Percentiles rank a stretch among this genome's conserved stretches.
Evolutionary conservation across 1,140 invertebrate genomes (phyloP).

Genomic region (Anastatus disparis): DNA sequence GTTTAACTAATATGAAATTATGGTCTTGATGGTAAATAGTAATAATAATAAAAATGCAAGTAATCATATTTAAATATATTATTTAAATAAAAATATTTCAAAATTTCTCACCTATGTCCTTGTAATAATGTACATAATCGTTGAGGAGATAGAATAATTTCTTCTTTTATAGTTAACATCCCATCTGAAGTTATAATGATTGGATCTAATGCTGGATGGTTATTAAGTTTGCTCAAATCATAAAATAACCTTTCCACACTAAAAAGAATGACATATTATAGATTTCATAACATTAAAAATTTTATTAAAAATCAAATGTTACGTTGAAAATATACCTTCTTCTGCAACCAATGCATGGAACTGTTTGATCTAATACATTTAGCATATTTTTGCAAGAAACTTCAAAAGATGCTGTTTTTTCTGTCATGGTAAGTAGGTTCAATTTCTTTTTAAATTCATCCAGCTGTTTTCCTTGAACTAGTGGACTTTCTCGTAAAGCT

Average conservation of each 20-base stretch:
- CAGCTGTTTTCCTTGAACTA: slow-evolving; percentile 81
- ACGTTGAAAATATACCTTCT: slow-evolving; percentile 74
- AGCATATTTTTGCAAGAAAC: slow-evolving; percentile 86
- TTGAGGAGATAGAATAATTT: slow-evolving; percentile 80
- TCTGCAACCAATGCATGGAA: slow-evolving; percentile 92
- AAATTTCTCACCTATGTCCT: slow-evolving; percentile 79
- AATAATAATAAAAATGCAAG: too few species aligned
- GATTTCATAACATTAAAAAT: background rate
- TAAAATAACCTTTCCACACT: slow-evolving; percentile 89
- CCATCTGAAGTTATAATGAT: slow-evolving; percentile 77
- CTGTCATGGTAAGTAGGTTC: slow-evolving; percentile 78
- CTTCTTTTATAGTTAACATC: slow-evolving; percentile 79
- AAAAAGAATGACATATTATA: slow-evolving; percentile 55
- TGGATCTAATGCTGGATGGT: slow-evolving; percentile 86
- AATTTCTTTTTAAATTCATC: slow-evolving; percentile 87
- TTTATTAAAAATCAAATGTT: background rate
- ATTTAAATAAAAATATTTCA: too few species aligned
- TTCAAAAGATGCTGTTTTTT: slow-evolving; percentile 82
- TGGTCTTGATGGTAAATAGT: too few species aligned
- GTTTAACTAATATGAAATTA: too few species aligned
- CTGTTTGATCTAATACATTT: slow-evolving; percentile 84
- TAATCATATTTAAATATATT: background rate
- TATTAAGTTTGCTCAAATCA: slow-evolving; percentile 79
- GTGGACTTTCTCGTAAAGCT: slow-evolving; percentile 80
- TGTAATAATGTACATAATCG: slow-evolving; percentile 84